Evolutionary conservation across 1,140 invertebrate species (phyloP).

Genomic region (Ceratosolen solmsi): DNA sequence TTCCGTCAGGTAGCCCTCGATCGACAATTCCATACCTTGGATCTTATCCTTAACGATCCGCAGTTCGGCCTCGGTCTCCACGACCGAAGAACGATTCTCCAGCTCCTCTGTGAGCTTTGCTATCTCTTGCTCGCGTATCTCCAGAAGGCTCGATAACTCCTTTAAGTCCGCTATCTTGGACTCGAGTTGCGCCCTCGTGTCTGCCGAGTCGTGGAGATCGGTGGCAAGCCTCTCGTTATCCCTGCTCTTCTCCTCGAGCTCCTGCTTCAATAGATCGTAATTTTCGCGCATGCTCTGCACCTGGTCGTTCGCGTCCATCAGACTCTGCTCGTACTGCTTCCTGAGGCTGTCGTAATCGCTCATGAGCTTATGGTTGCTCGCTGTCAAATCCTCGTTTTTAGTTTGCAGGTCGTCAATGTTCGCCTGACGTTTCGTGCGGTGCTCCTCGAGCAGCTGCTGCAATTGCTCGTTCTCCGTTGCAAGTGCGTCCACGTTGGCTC

Average conservation of each 20-base stretch:
- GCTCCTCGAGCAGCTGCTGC: constrained; percentile 78
- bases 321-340: constrained; percentile 61
- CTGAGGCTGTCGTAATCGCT: constrained; percentile 60
- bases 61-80: background rate
- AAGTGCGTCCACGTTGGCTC: constrained; percentile 76
- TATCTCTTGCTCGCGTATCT: constrained; percentile 64
- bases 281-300: constrained; percentile 59
- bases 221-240: constrained; percentile 36
- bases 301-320: constrained; percentile 63
- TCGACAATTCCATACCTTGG: background rate
- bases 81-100: constrained; percentile 64
- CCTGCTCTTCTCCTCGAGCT: constrained; percentile 51
- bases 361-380: constrained; percentile 57
- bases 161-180: background rate
- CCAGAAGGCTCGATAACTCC: background rate
- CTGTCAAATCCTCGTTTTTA: constrained; percentile 56
- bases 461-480: constrained; percentile 82
- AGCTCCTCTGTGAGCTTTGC: constrained; percentile 69
- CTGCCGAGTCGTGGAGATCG: constrained; percentile 56
- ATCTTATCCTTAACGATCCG: background rate
- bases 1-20: constrained; percentile 20
- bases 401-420: constrained; percentile 53
- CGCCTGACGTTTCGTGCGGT: constrained; percentile 65
- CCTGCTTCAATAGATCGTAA: constrained; percentile 57
- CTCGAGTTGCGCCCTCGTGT: background rate